A percentile compares a stretch with the other conserved stretches of the same genome.
Evolutionary conservation across 2,888 invertebrate species (phyloP).

Genomic region (Conops quadrifasciatus): DNA sequence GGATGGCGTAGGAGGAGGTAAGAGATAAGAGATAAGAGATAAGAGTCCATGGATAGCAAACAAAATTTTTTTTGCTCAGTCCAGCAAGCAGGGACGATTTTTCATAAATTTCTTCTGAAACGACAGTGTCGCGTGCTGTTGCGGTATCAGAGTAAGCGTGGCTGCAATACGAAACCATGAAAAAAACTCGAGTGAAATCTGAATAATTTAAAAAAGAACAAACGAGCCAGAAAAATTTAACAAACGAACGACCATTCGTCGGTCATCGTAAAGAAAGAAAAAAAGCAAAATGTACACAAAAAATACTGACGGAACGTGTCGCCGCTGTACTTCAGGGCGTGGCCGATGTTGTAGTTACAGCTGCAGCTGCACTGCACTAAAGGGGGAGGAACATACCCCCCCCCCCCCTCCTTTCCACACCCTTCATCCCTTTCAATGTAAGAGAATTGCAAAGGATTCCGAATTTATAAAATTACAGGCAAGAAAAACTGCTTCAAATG

Average conservation of each 20-base stretch:
- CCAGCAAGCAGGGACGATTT: slow-evolving; percentile 40
- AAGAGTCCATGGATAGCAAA: too few relatives aligned
- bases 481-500: neutral
- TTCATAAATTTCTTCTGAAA: slow-evolving; percentile 31
- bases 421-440: too few relatives aligned
- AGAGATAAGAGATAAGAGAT: too few relatives aligned
- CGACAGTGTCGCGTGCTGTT: slow-evolving; percentile 22
- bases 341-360: neutral
- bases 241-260: slow-evolving; percentile 10
- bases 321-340: neutral
- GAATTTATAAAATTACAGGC: neutral
- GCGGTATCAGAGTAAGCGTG: slow-evolving; percentile 13
- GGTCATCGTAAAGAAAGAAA: neutral
- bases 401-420: too few relatives aligned
- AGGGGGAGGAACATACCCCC: too few relatives aligned
- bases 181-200: neutral
- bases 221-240: slow-evolving; percentile 17
- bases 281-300: neutral
- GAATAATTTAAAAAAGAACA: slow-evolving; percentile 23
- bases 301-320: neutral
- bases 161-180: slow-evolving; percentile 10
- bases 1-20: too few relatives aligned
- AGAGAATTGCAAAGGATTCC: too few relatives aligned
- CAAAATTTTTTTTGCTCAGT: too few relatives aligned
- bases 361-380: neutral